These are phyloP conservation scores for Argyra leucocephala DNA, from an alignment of 2,888 invertebrate species.

Conservation along the genomic window DNA sequence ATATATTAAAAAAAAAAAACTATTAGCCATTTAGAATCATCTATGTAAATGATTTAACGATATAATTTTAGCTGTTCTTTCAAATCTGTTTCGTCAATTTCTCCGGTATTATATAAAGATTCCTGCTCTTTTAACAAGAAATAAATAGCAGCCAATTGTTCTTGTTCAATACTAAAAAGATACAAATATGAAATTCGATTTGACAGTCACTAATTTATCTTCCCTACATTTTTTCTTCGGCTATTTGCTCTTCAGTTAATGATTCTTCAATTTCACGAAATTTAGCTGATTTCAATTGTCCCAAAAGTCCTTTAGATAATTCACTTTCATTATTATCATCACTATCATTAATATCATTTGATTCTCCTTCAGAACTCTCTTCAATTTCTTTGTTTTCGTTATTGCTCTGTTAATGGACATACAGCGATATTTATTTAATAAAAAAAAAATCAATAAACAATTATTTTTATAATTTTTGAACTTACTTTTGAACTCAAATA, in stretches of 20 bases:
- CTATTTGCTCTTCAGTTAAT: conserved; percentile 22
- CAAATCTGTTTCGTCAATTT: conserved; percentile 32
- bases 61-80: conserved; percentile 34
- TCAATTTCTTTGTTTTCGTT: background rate
- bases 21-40: no score
- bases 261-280: conserved; percentile 21
- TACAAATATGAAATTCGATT: background rate
- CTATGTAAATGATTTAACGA: conserved; percentile 23
- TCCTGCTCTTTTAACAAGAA: conserved; percentile 34
- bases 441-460: no score
- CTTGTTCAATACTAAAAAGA: conserved; percentile 32
- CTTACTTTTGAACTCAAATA: background rate
- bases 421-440: no score
- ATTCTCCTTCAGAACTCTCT: no score
- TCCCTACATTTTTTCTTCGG: conserved; percentile 21
- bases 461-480: no score
- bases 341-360: background rate
- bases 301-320: conserved; percentile 13
- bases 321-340: background rate
- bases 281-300: conserved; percentile 19
- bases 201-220: background rate
- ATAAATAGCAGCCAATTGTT: conserved; percentile 34
- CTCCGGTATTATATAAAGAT: conserved; percentile 33
- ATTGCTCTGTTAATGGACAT: background rate
- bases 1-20: no score